phyloP scores from a whole-genome alignment of 2,113 vertebrate species.

The Urocitellus parryii region DNA sequence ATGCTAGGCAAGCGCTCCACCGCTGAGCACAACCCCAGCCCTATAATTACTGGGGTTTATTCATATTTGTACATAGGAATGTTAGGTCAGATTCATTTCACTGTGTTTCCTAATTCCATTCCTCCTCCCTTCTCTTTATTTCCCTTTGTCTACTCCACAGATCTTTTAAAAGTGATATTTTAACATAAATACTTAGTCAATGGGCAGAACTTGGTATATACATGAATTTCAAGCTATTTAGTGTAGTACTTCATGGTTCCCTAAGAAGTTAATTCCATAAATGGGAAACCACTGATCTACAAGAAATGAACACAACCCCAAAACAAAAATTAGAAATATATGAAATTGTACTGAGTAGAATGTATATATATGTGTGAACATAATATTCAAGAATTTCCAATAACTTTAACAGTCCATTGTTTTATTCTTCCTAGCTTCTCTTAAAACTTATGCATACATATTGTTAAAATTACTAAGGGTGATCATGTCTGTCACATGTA shows the following conservation, averaged over 20 bases:
- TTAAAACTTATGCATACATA: not conserved
- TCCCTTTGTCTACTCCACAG: too few species aligned
- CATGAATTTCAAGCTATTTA: conserved; percentile 34
- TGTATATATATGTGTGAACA: not conserved
- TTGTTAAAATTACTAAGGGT: not conserved
- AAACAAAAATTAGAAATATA: conserved; percentile 33
- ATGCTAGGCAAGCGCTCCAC: too few species aligned
- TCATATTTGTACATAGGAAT: too few species aligned
- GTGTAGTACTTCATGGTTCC: not conserved
- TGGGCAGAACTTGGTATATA: not conserved
- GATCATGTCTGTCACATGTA: not conserved
- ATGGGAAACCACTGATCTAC: not conserved
- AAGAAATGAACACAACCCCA: not conserved
- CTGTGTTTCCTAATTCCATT: too few species aligned
- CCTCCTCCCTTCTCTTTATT: too few species aligned
- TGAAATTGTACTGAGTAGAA: not conserved
- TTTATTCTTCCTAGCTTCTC: not conserved
- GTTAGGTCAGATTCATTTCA: too few species aligned
- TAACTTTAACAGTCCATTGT: not conserved
- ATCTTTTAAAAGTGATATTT: not conserved
- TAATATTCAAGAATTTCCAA: not conserved
- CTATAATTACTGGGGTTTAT: too few species aligned
- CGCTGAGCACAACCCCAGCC: too few species aligned
- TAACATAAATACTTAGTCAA: not conserved
- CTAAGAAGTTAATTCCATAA: not conserved